A percentile compares a stretch with the other conserved stretches of the same genome.
These are phyloP conservation scores for Lampris incognitus DNA, from an alignment of 2,113 vertebrate species.

Conservation along the genomic window DNA sequence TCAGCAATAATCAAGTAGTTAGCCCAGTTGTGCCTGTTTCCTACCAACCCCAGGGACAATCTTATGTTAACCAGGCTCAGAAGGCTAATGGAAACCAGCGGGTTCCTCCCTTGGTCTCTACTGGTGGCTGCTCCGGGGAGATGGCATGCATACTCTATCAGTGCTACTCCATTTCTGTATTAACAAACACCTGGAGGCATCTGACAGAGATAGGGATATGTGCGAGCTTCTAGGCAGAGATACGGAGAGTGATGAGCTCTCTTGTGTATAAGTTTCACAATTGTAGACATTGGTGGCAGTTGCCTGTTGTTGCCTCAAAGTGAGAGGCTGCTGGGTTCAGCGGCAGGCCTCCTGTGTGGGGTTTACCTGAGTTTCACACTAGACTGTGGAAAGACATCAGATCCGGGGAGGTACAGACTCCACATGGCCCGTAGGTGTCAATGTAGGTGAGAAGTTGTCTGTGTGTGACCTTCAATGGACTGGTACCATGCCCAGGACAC, in stretches of 20 bases:
- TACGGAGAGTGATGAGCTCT: conserved; percentile 32
- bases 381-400: no score
- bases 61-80: conserved; percentile 74
- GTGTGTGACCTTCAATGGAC: no score
- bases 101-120: conserved; percentile 66
- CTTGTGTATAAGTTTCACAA: conserved; percentile 17
- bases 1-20: conserved; percentile 71
- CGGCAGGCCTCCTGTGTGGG: no score
- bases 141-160: conserved; percentile 78
- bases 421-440: no score
- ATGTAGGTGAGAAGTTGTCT: no score
- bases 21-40: conserved; percentile 56
- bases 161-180: conserved; percentile 63
- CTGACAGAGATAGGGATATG: conserved; percentile 59
- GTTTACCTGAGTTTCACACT: no score
- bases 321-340: no score
- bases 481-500: no score
- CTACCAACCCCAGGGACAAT: conserved; percentile 64
- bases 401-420: no score
- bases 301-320: no score
- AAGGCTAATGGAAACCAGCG: conserved; percentile 72
- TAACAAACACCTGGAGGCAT: conserved; percentile 76
- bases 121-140: conserved; percentile 67
- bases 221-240: conserved; percentile 66
- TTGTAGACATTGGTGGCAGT: conserved; percentile 13